phyloP scores from a whole-genome alignment of 1,140 invertebrate genomes.

The Papilio xuthus region DNA sequence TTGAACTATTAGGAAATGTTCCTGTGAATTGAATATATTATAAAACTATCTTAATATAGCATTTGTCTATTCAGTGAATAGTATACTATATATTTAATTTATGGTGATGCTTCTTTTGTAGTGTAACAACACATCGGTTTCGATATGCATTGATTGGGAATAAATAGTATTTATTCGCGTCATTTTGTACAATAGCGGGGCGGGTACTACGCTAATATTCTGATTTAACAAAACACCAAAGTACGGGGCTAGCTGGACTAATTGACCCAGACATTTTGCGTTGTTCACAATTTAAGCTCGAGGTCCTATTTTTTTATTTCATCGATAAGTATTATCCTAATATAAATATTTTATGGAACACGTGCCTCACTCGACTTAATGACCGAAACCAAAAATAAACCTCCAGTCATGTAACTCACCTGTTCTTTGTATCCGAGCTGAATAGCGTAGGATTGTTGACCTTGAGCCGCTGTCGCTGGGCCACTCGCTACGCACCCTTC shows the following conservation, averaged over 20 bases:
- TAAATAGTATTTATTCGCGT: background rate
- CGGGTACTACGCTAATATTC: too few species aligned
- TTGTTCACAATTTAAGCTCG: too few species aligned
- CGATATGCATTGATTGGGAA: background rate
- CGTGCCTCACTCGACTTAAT: background rate
- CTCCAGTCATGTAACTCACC: background rate
- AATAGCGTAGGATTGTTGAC: background rate
- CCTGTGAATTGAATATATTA: background rate
- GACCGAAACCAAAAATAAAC: background rate
- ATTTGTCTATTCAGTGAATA: too few species aligned
- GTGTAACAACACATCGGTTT: background rate
- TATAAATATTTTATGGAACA: background rate
- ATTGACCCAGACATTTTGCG: too few species aligned
- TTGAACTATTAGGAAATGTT: background rate
- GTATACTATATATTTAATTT: too few species aligned
- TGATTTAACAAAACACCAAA: too few species aligned
- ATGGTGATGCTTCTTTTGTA: too few species aligned
- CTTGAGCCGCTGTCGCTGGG: slow-evolving; percentile 1
- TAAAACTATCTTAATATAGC: too few species aligned
- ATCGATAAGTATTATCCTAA: background rate
- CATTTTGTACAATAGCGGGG: background rate
- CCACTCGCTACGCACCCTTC: background rate
- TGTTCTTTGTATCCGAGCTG: slow-evolving; percentile 5
- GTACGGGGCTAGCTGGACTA: too few species aligned
- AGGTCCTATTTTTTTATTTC: too few species aligned